Conservation (phyloP, 2,888 invertebrate species). For the Epistrophe eligans region DNA sequence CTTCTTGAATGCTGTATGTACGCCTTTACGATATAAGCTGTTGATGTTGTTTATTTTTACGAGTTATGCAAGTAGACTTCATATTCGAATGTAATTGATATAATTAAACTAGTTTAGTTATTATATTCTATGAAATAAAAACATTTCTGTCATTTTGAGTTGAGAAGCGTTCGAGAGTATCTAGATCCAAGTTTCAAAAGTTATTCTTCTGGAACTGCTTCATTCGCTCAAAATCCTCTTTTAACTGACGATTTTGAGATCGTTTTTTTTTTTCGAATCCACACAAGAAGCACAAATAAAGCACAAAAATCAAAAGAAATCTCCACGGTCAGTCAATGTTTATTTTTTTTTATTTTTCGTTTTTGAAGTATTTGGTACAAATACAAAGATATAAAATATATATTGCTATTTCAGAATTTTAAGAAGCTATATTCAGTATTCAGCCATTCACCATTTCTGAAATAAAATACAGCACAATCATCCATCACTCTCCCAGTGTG, state of each 20-base stretch:
- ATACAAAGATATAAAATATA: too few species aligned
- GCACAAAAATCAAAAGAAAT: neutral
- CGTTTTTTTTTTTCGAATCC: neutral
- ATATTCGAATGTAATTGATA: constrained; percentile 17
- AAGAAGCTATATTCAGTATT: too few species aligned
- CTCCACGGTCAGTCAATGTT: too few species aligned
- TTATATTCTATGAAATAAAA: neutral
- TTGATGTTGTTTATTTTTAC: neutral
- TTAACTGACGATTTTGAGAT: too few species aligned
- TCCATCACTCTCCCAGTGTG: too few species aligned
- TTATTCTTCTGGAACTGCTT: neutral
- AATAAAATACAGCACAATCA: too few species aligned
- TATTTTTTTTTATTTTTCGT: too few species aligned
- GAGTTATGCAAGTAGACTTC: constrained; percentile 1
- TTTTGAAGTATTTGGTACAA: too few species aligned
- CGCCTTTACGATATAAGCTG: neutral
- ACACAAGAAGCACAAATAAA: neutral
- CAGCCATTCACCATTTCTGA: too few species aligned
- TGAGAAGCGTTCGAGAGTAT: neutral
- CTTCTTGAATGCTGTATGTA: constrained; percentile 12
- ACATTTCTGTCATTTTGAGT: neutral
- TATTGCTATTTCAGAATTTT: too few species aligned
- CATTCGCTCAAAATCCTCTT: neutral
- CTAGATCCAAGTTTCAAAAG: neutral
- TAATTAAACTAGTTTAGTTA: neutral